A percentile compares a stretch with the other conserved stretches of the same genome.
phyloP scores from a whole-genome alignment of 2,888 invertebrate genomes.

The Agrilus cyanescens region DNA sequence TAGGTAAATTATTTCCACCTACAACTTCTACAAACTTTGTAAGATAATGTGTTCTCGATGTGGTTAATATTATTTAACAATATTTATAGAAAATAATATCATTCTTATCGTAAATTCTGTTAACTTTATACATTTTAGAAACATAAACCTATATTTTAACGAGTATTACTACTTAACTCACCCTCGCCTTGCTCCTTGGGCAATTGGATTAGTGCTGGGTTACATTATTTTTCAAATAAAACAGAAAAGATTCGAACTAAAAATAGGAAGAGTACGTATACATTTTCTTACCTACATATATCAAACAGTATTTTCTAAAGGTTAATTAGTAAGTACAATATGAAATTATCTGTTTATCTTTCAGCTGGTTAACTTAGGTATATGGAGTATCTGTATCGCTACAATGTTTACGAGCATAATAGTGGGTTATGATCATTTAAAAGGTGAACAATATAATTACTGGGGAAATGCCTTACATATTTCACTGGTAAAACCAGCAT shows the following conservation, averaged over 20 bases:
- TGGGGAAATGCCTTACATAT: conserved; percentile 23
- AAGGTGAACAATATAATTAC: conserved; percentile 17
- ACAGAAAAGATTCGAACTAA: neutral
- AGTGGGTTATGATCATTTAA: conserved; percentile 20
- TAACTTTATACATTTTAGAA: neutral
- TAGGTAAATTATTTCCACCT: too few relatives aligned
- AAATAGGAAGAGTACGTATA: too few relatives aligned
- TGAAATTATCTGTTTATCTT: too few relatives aligned
- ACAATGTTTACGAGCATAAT: conserved; percentile 19
- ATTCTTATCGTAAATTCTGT: too few relatives aligned
- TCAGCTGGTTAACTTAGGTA: too few relatives aligned
- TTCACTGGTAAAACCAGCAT: conserved; percentile 34
- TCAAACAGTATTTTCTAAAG: too few relatives aligned
- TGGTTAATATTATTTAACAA: too few relatives aligned
- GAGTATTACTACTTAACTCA: conserved; percentile 23
- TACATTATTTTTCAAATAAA: conserved; percentile 18
- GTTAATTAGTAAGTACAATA: too few relatives aligned
- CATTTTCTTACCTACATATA: too few relatives aligned
- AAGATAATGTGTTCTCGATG: too few relatives aligned
- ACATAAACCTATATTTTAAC: conserved; percentile 11
- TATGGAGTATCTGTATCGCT: conserved; percentile 18
- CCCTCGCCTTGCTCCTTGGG: conserved; percentile 24
- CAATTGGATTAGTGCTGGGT: conserved; percentile 24
- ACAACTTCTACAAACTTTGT: too few relatives aligned
- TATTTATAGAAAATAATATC: too few relatives aligned